Evolutionary conservation across 2,888 invertebrate species (phyloP), one percentile per base, ranked within the genome.

Genomic region (Liopterus haemorrhoidalis): DNA sequence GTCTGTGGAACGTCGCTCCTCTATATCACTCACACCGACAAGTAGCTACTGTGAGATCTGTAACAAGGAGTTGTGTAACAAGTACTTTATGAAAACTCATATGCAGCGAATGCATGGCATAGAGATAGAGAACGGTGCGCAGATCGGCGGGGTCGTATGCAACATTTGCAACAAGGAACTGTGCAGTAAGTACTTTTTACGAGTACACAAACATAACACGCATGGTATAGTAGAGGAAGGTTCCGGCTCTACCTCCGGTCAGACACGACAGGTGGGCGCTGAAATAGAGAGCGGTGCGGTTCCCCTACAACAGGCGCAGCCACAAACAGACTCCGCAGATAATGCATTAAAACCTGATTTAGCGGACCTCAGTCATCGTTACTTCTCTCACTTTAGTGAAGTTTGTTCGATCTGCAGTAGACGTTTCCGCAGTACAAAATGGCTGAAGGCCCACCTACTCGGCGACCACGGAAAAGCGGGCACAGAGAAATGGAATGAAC

Each of bases 11-110:
- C 73, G 79, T 31, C 71, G 78, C 24, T 69, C 78, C 28, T 77
- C 81, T 0, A 73, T 75, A 57, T 78, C 76, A 24, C 64, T 77
- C 48, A 79, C 80, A 1, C 81, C 82, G 1, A 82, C 88, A 2
- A 88, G 86, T 50, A 91, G 91, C 61, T 93, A 92, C 67, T 96
- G 96, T 66, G 94, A 94, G 66, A 93, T 96, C 52, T 96, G 96
- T 70, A 95, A 96, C 73, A 96, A 96, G 70, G 95, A 97, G 70
- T 73, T 99, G 57, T 99, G 97, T 74, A 99, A 99, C 73, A 99
- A 99, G 69, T 99, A 99, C 67, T 99, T 99, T 70, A 91, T 99
- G 86, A 93, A 96, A 67, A 97, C 96, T 1, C 99, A 99, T 72
- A 96, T 96, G 92, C 86, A 94, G 64, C 84, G 95, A 65, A 96